Base-by-base conservation (phyloP, 2,797 vertebrate genomes). In the Anguilla pacifica region DNA sequence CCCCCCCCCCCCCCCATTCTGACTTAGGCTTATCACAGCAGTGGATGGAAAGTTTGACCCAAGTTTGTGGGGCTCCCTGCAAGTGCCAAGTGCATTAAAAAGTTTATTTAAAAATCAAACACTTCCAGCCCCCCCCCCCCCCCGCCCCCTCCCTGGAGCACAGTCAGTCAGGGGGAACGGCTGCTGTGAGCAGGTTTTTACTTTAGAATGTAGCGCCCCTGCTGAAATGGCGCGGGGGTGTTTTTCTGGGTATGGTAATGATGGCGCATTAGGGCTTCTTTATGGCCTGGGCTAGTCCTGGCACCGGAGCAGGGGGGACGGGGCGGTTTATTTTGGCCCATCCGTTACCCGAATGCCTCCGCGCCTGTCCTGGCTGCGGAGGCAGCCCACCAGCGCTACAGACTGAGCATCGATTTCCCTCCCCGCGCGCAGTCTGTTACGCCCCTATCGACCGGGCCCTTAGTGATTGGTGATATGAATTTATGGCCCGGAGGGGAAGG, bases 381-480 rank as follows among this genome's bases (percentile, higher is more conserved):
- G 19, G 43, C 77, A 0, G 43, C 43, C 43, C 77, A 46, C 15
- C 15, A 19, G 74, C 35, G 1, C 17, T 79, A 79, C 13, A 81
- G 17, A 81, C n/a, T 43, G 39, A n/a, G 43, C 77, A 81, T 81
- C 19, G 77, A 81, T 81, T 49, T 49, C 77, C 77, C 19, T 81
- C 77, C 77, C 35, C 35, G 35, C 35, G 15, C 72, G 25, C 39
- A 81, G 86, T 86, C 86, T 61, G 81, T 86, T 81, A 86, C 25
- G 77, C 57, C 19, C n/a, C 55, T 81, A 86, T 86, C 43, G 86
- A 86, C 81, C 86, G 53, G 72, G n/a, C 53, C 51, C 31, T 31
- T 81, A 77, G 70, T 81, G 72, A 57, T 81, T 81, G 39, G 39
- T 46, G 77, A 81, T 81, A 81, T 81, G 86, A 86, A 86, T 81